Conservation (phyloP, 1,140 invertebrate genomes). For the Hylaeus volcanicus region DNA sequence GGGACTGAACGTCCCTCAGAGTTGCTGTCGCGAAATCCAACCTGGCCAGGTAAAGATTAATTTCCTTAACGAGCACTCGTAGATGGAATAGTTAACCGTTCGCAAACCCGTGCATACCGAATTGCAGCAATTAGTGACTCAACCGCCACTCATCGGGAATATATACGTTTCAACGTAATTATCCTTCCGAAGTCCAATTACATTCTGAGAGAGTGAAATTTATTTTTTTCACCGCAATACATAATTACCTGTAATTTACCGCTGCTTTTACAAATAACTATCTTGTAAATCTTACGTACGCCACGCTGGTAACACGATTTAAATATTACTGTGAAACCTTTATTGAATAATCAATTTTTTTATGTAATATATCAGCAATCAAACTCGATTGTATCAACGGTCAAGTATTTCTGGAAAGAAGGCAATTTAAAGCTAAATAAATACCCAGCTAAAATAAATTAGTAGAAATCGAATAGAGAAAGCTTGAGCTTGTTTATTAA, state of each 20-base stretch:
- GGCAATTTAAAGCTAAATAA: no score
- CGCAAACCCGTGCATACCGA: slow-evolving; percentile 9
- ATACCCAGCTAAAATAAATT: no score
- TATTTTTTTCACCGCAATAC: background rate
- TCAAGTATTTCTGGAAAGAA: no score
- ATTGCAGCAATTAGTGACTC: slow-evolving; percentile 40
- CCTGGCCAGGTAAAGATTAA: slow-evolving; percentile 81
- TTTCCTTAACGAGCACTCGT: slow-evolving; percentile 25
- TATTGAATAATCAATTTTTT: no score
- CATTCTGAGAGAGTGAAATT: background rate
- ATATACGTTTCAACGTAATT: slow-evolving; percentile 2
- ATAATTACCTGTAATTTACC: slow-evolving; percentile 1
- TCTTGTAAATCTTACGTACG: no score
- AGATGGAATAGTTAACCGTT: slow-evolving; percentile 21
- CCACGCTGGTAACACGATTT: no score
- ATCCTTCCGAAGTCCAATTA: slow-evolving; percentile 19
- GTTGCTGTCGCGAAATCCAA: slow-evolving; percentile 88
- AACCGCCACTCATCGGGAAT: background rate
- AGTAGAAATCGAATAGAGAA: no score
- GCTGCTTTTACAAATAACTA: no score
- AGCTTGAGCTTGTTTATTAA: no score
- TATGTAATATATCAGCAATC: no score
- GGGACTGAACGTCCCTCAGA: slow-evolving; percentile 85
- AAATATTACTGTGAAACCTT: no score
- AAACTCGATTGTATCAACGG: no score